Percentiles rank a stretch among this genome's conserved stretches.
phyloP scores from a whole-genome alignment of 2,797 vertebrate genomes.

The Tenualosa ilisha region DNA sequence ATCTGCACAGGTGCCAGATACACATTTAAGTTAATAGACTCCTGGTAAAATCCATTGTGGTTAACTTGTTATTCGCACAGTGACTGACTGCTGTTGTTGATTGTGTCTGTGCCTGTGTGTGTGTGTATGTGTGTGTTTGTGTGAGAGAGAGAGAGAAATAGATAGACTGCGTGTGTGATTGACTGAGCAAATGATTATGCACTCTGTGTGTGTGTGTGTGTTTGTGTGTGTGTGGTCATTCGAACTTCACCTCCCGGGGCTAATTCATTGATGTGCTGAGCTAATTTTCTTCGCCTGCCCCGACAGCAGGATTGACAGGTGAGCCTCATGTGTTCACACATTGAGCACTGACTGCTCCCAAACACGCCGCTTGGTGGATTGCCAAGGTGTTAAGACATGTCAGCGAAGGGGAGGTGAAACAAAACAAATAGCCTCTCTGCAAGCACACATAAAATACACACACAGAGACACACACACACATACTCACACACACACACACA shows the following conservation, averaged over 20 bases:
- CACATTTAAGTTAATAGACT: conserved; percentile 11
- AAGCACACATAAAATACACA: conserved; percentile 29
- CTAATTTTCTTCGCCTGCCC: conserved; percentile 56
- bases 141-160: not conserved
- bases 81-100: not conserved
- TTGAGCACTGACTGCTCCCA: conserved; percentile 39
- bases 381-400: conserved; percentile 59
- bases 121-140: not conserved
- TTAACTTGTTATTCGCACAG: conserved; percentile 29
- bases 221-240: not conserved
- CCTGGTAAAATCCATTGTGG: not conserved
- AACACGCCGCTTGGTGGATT: conserved; percentile 52
- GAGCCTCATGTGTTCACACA: conserved; percentile 45
- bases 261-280: conserved; percentile 62
- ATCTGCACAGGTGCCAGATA: not conserved
- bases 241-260: conserved; percentile 27
- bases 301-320: conserved; percentile 62
- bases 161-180: not conserved
- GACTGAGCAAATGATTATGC: conserved; percentile 23
- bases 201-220: not conserved
- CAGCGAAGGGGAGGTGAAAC: conserved; percentile 45
- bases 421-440: conserved; percentile 63
- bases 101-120: conserved; percentile 24
- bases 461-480: not conserved
- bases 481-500: not conserved